These are phyloP conservation scores for Misgurnus anguillicaudatus DNA, from an alignment of 2,113 vertebrate genomes.

Conservation along the genomic window DNA sequence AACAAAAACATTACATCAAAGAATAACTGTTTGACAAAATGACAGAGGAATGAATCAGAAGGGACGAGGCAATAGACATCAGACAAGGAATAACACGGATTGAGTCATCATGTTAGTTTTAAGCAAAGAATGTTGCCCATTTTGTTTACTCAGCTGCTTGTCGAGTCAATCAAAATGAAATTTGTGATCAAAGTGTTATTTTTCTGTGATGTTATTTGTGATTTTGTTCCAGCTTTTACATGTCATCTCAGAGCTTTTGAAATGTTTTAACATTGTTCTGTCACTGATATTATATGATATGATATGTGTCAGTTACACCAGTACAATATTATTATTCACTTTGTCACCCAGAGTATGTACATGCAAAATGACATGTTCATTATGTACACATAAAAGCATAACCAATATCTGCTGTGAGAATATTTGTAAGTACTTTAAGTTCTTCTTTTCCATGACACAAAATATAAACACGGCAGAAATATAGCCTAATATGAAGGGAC, in stretches of 20 bases:
- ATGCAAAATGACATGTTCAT: not conserved
- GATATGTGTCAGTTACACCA: not conserved
- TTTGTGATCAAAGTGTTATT: not conserved
- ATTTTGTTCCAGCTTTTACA: not conserved
- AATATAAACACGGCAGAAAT: too few species aligned
- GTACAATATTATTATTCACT: too few species aligned
- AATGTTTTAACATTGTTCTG: not conserved
- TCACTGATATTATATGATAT: not conserved
- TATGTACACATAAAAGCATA: not conserved
- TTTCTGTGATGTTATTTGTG: not conserved
- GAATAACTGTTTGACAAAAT: slow-evolving; percentile 13
- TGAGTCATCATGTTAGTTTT: not conserved
- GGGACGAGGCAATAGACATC: not conserved
- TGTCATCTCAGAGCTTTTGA: not conserved
- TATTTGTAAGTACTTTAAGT: too few species aligned
- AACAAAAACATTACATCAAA: slow-evolving; percentile 33
- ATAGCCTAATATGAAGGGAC: too few species aligned
- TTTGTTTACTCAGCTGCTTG: slow-evolving; percentile 19
- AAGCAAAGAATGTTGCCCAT: slow-evolving; percentile 1
- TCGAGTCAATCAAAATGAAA: slow-evolving; percentile 3
- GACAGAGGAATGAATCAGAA: not conserved
- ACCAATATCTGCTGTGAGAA: not conserved
- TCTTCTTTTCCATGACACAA: too few species aligned
- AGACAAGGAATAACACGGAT: not conserved
- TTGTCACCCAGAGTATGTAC: too few species aligned